Conservation (phyloP, 2,113 vertebrate species). For the Leptocoma aspasia region DNA sequence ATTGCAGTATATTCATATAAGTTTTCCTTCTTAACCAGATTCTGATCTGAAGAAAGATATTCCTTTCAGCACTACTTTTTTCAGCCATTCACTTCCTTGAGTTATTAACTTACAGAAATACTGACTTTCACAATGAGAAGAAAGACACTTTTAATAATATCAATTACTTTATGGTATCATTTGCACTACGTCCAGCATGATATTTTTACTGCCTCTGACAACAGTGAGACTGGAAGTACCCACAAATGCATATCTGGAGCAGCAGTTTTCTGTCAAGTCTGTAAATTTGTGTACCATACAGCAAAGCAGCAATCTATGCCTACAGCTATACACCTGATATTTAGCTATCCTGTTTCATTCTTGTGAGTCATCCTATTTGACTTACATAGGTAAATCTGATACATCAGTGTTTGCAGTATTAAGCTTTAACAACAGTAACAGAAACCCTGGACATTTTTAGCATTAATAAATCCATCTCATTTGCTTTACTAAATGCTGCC, state of each 20-base stretch:
- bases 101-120: not conserved
- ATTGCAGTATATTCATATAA: not conserved
- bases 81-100: not conserved
- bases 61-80: not conserved
- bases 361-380: not conserved
- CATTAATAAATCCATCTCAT: not conserved
- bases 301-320: not conserved
- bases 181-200: not conserved
- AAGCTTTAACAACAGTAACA: not conserved
- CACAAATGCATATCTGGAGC: not conserved
- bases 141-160: not conserved
- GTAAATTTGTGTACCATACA: not conserved
- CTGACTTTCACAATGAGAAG: not conserved
- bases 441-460: not conserved
- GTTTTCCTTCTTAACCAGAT: not conserved
- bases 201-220: not conserved
- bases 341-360: not conserved
- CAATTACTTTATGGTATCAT: not conserved
- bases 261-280: not conserved
- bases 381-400: not conserved
- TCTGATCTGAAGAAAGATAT: not conserved
- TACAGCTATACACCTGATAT: not conserved
- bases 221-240: not conserved
- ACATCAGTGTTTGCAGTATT: not conserved
- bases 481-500: conserved; percentile 8